A percentile compares a stretch with the other conserved stretches of the same genome.
Evolutionary conservation across 2,888 invertebrate species (phyloP).

Genomic region (Caenorhabditis angaria): DNA sequence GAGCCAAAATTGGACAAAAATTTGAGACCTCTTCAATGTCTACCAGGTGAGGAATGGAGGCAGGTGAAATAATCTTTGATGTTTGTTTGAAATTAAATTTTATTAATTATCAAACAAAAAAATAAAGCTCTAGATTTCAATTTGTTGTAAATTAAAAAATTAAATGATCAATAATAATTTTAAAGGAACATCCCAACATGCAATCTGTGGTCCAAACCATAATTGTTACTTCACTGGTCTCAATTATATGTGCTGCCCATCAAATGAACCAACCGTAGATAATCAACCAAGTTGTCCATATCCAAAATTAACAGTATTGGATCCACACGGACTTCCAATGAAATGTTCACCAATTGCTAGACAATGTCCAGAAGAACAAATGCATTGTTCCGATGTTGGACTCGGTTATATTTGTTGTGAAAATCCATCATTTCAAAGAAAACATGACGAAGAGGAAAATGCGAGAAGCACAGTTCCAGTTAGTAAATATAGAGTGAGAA

Average conservation of each 20-base stretch:
- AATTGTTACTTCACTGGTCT: conserved; percentile 70
- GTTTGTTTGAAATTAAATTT: no score
- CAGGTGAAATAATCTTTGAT: no score
- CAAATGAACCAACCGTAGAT: conserved; percentile 61
- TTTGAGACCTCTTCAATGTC: conserved; percentile 62
- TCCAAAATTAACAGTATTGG: conserved; percentile 57
- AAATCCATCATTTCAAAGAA: conserved; percentile 40
- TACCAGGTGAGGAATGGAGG: conserved; percentile 57
- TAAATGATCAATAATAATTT: neutral
- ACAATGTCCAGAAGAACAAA: conserved; percentile 59
- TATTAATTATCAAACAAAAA: no score
- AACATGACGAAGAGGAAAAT: neutral
- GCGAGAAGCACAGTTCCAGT: neutral
- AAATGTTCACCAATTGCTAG: conserved; percentile 52
- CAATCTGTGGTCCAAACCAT: conserved; percentile 64
- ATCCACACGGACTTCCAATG: conserved; percentile 56
- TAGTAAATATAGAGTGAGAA: conserved; percentile 16
- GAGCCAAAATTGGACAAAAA: conserved; percentile 56
- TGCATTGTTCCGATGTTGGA: conserved; percentile 59
- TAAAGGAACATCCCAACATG: conserved; percentile 57
- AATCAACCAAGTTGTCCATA: conserved; percentile 57
- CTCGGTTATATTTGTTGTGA: conserved; percentile 65
- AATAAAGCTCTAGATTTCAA: no score
- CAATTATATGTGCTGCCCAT: conserved; percentile 71
- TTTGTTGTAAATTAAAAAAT: neutral